A percentile compares a stretch with the other conserved stretches of the same genome.
These are phyloP conservation scores for Drosophila tanythrix DNA, from an alignment of 2,888 invertebrate species.

Conservation along the genomic window DNA sequence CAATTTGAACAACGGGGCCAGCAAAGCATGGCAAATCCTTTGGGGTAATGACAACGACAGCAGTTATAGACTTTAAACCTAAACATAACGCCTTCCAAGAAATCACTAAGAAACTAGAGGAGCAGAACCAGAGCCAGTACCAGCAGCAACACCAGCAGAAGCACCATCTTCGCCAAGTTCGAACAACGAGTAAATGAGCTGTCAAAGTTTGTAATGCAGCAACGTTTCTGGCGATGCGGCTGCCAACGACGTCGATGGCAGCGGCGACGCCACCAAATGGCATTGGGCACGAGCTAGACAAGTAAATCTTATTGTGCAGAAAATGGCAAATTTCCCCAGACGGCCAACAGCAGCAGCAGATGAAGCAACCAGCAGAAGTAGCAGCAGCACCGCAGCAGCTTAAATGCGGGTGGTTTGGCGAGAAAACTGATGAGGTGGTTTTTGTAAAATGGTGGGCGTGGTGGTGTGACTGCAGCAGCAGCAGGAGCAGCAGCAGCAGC, in stretches of 20 bases:
- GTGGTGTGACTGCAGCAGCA: conserved; percentile 40
- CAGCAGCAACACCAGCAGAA: conserved; percentile 16
- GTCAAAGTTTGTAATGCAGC: conserved; percentile 82
- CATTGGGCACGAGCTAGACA: conserved; percentile 80
- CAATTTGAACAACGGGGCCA: conserved; percentile 69
- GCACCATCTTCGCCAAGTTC: conserved; percentile 59
- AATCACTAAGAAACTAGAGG: conserved; percentile 35
- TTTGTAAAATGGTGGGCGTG: not conserved
- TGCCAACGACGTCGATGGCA: conserved; percentile 41
- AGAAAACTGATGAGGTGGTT: conserved; percentile 8
- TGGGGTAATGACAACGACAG: conserved; percentile 68
- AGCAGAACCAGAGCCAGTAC: not conserved
- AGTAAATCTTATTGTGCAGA: conserved; percentile 84
- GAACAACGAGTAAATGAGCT: conserved; percentile 82
- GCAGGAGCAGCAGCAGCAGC: conserved; percentile 17
- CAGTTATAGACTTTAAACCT: conserved; percentile 77
- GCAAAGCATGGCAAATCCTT: conserved; percentile 66
- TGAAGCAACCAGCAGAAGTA: conserved; percentile 19
- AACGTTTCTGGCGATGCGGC: conserved; percentile 51
- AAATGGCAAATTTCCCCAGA: conserved; percentile 84
- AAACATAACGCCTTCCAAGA: conserved; percentile 63
- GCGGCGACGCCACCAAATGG: conserved; percentile 55
- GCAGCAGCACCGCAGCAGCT: conserved; percentile 40
- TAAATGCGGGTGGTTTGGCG: conserved; percentile 42
- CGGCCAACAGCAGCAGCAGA: conserved; percentile 63